A percentile compares a stretch with the other conserved stretches of the same genome.
These are phyloP conservation scores for Polydrusus tereticollis DNA, from an alignment of 2,888 invertebrate species.

Conservation along the genomic window DNA sequence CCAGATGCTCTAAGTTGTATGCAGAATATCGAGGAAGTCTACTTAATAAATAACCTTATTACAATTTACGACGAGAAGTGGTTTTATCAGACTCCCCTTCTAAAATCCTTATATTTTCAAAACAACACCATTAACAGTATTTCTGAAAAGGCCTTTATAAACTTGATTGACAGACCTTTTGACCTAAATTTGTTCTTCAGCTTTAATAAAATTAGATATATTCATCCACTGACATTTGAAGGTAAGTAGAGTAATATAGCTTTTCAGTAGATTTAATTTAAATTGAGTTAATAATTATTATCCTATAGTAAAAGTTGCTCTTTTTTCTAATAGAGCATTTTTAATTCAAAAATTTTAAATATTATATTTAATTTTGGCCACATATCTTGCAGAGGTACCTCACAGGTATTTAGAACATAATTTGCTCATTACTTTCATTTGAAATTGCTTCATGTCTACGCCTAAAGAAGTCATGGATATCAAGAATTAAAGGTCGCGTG, in stretches of 20 bases:
- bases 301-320: background rate
- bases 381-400: too few relatives aligned
- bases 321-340: too few relatives aligned
- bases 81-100: constrained; percentile 38
- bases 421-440: too few relatives aligned
- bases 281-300: background rate
- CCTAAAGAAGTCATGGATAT: too few relatives aligned
- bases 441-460: too few relatives aligned
- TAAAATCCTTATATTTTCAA: constrained; percentile 42
- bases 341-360: too few relatives aligned
- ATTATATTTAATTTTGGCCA: too few relatives aligned
- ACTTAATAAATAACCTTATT: constrained; percentile 33
- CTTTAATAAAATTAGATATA: constrained; percentile 38
- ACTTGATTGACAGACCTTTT: constrained; percentile 34
- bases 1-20: constrained; percentile 37
- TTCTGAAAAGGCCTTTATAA: constrained; percentile 39
- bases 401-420: too few relatives aligned
- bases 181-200: constrained; percentile 40
- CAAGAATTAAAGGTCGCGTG: too few relatives aligned
- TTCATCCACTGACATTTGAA: constrained; percentile 33
- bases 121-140: constrained; percentile 42
- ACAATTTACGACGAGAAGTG: constrained; percentile 32
- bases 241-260: constrained; percentile 18
- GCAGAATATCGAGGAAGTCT: constrained; percentile 40
- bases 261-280: background rate